Conservation (phyloP, 2,113 vertebrate genomes). For the Geothlypis trichas region DNA sequence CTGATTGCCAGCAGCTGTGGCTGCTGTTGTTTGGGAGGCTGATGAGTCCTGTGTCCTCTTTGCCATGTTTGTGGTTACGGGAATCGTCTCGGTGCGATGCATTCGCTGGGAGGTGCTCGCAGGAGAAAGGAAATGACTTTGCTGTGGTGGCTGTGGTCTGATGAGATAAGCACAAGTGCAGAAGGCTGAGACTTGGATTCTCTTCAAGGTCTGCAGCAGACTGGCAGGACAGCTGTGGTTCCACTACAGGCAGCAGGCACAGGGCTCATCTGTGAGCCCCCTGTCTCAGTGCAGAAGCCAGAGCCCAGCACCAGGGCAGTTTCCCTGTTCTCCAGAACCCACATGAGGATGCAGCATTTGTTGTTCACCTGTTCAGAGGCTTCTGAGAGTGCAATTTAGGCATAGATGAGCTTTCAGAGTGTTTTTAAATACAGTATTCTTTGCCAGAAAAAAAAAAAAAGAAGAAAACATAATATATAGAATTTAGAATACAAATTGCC, state of each 20-base stretch:
- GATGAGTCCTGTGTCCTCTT: not conserved
- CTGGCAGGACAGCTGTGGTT: not conserved
- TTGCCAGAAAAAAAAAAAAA: not conserved
- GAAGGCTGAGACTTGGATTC: constrained; percentile 2
- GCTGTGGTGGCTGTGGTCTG: not conserved
- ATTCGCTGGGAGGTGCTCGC: not conserved
- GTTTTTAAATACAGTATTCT: not conserved
- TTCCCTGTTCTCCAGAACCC: not conserved
- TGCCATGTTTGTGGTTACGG: not conserved
- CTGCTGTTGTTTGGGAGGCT: not conserved
- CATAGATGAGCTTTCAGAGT: not conserved
- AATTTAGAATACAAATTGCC: not conserved
- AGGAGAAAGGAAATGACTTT: not conserved
- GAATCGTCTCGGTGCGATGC: not conserved
- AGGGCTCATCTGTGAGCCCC: not conserved
- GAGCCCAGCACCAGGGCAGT: not conserved
- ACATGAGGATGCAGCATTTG: not conserved
- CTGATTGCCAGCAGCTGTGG: not conserved
- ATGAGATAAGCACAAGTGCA: constrained; percentile 37
- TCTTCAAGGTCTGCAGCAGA: not conserved
- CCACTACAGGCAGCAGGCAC: not conserved
- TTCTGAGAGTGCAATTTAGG: not conserved
- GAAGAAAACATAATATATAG: not conserved
- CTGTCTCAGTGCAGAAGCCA: not conserved
- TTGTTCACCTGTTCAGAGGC: not conserved